These are phyloP conservation scores for Prenolepis imparis DNA, from an alignment of 2,888 invertebrate genomes.

Conservation along the genomic window DNA sequence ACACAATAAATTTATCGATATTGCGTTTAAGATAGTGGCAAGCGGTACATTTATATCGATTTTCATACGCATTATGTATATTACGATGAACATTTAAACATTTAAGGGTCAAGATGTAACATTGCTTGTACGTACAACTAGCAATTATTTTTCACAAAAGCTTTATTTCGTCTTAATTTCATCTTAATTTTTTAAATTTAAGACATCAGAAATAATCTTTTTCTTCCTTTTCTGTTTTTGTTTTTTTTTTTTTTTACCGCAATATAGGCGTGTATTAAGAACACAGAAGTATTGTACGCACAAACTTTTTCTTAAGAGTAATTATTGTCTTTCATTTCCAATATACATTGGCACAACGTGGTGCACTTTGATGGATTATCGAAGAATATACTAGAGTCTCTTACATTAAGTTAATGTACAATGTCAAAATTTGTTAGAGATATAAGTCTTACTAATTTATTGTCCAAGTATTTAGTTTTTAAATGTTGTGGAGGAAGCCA, in stretches of 20 bases:
- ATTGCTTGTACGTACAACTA: slow-evolving; percentile 35
- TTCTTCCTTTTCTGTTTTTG: not conserved
- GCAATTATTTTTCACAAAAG: slow-evolving; percentile 24
- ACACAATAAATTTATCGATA: not conserved
- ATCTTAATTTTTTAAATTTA: not conserved
- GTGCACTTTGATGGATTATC: slow-evolving; percentile 59
- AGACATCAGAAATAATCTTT: slow-evolving; percentile 10
- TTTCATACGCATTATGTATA: slow-evolving; percentile 2
- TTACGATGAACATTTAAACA: slow-evolving; percentile 32
- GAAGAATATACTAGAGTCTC: slow-evolving; percentile 61
- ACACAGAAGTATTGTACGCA: slow-evolving; percentile 61
- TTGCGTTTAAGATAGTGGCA: slow-evolving; percentile 20
- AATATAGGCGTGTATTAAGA: slow-evolving; percentile 52
- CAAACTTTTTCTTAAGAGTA: slow-evolving; percentile 68
- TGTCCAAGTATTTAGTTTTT: slow-evolving; percentile 65
- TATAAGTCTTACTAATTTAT: slow-evolving; percentile 74
- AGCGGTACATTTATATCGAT: slow-evolving; percentile 2
- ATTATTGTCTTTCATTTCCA: slow-evolving; percentile 74
- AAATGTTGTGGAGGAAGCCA: slow-evolving; percentile 61
- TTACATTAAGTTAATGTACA: slow-evolving; percentile 69
- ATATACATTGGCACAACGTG: slow-evolving; percentile 32
- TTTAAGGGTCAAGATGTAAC: slow-evolving; percentile 53
- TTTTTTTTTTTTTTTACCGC: slow-evolving; percentile 18
- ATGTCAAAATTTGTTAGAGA: slow-evolving; percentile 72
- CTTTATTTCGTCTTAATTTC: slow-evolving; percentile 4